These are phyloP conservation scores for Nerophis lumbriciformis DNA, from an alignment of 2,113 vertebrate genomes.

Conservation along the genomic window DNA sequence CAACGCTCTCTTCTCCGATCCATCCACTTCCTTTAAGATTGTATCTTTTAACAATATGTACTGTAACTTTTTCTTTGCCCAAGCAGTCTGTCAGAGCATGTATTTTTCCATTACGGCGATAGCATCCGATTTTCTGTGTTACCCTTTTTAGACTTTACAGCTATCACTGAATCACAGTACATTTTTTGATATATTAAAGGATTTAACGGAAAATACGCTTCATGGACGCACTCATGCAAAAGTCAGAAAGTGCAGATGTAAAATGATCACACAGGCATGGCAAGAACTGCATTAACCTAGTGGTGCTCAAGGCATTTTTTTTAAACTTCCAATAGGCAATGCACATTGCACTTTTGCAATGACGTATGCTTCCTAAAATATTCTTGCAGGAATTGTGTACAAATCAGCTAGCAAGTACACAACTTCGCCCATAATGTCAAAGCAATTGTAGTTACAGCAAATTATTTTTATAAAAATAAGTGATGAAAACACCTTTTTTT, in stretches of 20 bases:
- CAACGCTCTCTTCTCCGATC: slow-evolving; percentile 53
- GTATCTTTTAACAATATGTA: slow-evolving; percentile 73
- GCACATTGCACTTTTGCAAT: too few species aligned
- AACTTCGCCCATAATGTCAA: too few species aligned
- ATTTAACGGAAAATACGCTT: slow-evolving; percentile 69
- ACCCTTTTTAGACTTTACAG: slow-evolving; percentile 87
- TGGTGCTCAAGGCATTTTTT: too few species aligned
- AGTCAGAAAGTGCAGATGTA: slow-evolving; percentile 79
- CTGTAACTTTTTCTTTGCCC: slow-evolving; percentile 68
- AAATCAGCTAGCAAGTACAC: too few species aligned
- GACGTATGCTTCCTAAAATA: too few species aligned
- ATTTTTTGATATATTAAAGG: slow-evolving; percentile 85
- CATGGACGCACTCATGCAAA: slow-evolving; percentile 78
- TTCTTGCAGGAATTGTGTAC: too few species aligned
- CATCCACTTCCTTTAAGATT: slow-evolving; percentile 67
- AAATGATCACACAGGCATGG: slow-evolving; percentile 44
- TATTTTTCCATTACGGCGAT: slow-evolving; percentile 92
- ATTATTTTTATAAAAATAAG: too few species aligned
- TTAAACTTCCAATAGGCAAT: too few species aligned
- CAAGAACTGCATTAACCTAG: slow-evolving; percentile 2
- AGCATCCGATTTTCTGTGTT: slow-evolving; percentile 83
- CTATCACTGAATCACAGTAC: slow-evolving; percentile 92
- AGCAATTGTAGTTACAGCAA: too few species aligned
- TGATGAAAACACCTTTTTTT: too few species aligned
- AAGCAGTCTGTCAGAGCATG: slow-evolving; percentile 83